Evolutionary conservation across 1,140 invertebrate species (phyloP).

Genomic region (Chrysomallon squamiferum): DNA sequence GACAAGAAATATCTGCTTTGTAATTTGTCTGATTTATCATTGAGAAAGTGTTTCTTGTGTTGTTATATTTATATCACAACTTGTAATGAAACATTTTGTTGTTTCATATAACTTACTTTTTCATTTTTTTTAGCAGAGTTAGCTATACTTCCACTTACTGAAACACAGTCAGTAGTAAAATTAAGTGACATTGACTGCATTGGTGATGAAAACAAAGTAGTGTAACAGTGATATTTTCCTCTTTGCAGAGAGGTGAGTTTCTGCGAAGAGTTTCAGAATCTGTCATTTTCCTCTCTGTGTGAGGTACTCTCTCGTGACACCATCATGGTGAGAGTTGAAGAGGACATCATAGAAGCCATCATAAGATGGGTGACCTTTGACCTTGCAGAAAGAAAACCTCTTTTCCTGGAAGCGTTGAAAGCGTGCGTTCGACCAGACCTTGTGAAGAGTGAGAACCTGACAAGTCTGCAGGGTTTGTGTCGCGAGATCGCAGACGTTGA

Average conservation of each 20-base stretch:
- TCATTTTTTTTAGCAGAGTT: no score
- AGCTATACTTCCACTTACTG: no score
- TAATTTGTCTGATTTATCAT: no score
- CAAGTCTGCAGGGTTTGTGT: not conserved
- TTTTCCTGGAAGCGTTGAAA: slow-evolving; percentile 17
- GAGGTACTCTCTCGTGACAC: slow-evolving; percentile 39
- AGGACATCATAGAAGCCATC: slow-evolving; percentile 45
- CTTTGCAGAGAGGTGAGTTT: slow-evolving; percentile 44
- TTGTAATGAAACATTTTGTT: no score
- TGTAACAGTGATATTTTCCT: no score
- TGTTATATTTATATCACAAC: no score
- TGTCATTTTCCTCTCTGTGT: slow-evolving; percentile 25
- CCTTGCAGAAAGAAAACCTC: slow-evolving; percentile 15
- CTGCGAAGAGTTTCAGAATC: slow-evolving; percentile 45
- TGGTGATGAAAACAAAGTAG: no score
- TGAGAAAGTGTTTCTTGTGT: no score
- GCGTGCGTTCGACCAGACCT: slow-evolving; percentile 27
- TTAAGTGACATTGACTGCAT: no score
- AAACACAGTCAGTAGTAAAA: no score
- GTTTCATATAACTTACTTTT: no score
- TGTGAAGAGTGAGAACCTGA: slow-evolving; percentile 1
- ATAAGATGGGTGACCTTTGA: slow-evolving; percentile 44
- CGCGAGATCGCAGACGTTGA: not conserved
- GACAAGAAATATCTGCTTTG: no score
- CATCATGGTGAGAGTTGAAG: slow-evolving; percentile 35